Conservation (phyloP, 2,888 invertebrate genomes). For the Perizoma flavofasciatum region DNA sequence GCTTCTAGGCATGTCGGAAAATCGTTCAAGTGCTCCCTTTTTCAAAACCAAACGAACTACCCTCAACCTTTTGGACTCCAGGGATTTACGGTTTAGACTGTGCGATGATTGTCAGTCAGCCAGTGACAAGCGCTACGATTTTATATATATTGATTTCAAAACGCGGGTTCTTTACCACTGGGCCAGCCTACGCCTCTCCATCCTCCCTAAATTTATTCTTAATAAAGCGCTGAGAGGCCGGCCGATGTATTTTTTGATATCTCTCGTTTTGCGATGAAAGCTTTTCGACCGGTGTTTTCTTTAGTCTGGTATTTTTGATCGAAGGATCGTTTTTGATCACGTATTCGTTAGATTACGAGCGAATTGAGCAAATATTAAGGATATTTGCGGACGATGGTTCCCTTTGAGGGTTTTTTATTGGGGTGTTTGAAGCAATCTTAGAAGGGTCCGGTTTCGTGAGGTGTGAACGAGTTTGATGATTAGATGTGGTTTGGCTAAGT, state of each 20-base stretch:
- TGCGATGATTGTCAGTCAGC: too few species aligned
- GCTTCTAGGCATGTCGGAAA: too few species aligned
- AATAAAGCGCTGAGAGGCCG: constrained; percentile 79
- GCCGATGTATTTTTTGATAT: constrained; percentile 79
- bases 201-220: constrained; percentile 81
- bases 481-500: too few species aligned
- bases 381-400: constrained; percentile 24
- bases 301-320: constrained; percentile 34
- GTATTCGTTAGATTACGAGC: constrained; percentile 34
- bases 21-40: too few species aligned
- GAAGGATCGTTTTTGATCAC: constrained; percentile 45
- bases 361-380: constrained; percentile 30
- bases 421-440: constrained; percentile 26
- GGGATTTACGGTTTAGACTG: too few species aligned
- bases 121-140: too few species aligned
- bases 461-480: too few species aligned
- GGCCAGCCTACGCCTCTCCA: constrained; percentile 44
- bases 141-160: constrained; percentile 1
- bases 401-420: constrained; percentile 17
- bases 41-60: too few species aligned
- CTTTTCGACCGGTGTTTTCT: constrained; percentile 63
- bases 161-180: constrained; percentile 37
- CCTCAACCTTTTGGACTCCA: too few species aligned
- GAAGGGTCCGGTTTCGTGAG: constrained; percentile 13
- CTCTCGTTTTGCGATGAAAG: constrained; percentile 73